Evolutionary conservation across 2,113 vertebrate species (phyloP).

Genomic region (Symphodus melops): DNA sequence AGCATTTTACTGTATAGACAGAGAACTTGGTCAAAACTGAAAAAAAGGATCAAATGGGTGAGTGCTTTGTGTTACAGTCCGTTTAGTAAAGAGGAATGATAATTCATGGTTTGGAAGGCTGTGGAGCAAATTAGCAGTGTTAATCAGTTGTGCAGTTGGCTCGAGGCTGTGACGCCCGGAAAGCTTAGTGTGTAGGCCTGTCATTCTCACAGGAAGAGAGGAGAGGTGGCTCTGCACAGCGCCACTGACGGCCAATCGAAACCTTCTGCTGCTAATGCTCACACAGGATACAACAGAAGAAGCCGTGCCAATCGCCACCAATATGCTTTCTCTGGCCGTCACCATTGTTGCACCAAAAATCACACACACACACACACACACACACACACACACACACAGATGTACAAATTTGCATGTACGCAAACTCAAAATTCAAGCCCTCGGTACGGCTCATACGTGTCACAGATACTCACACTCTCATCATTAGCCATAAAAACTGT

Average conservation of each 20-base stretch:
- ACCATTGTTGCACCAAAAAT: conserved; percentile 16
- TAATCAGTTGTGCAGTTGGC: conserved; percentile 69
- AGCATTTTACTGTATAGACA: conserved; percentile 8
- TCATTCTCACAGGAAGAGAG: conserved; percentile 65
- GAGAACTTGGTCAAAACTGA: not conserved
- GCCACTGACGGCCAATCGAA: conserved; percentile 61
- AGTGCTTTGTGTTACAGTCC: conserved; percentile 33
- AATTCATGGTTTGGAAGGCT: conserved; percentile 51
- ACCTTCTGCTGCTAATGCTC: conserved; percentile 73
- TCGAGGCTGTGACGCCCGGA: conserved; percentile 48
- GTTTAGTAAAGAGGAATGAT: conserved; percentile 49
- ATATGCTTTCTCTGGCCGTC: conserved; percentile 79
- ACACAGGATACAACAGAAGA: conserved; percentile 61
- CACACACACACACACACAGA: conserved; percentile 27
- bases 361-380: conserved; percentile 36
- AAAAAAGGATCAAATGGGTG: conserved; percentile 17
- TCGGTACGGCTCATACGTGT: conserved; percentile 49
- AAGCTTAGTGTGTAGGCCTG: conserved; percentile 65
- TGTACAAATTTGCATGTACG: conserved; percentile 40
- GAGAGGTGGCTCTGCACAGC: conserved; percentile 59
- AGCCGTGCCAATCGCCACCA: conserved; percentile 71
- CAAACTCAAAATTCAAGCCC: conserved; percentile 41
- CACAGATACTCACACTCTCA: conserved; percentile 59
- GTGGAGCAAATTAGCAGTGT: conserved; percentile 59
- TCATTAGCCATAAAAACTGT: conserved; percentile 73